Base-by-base conservation (phyloP, 2,888 invertebrate species). In the Nowickia ferox region DNA sequence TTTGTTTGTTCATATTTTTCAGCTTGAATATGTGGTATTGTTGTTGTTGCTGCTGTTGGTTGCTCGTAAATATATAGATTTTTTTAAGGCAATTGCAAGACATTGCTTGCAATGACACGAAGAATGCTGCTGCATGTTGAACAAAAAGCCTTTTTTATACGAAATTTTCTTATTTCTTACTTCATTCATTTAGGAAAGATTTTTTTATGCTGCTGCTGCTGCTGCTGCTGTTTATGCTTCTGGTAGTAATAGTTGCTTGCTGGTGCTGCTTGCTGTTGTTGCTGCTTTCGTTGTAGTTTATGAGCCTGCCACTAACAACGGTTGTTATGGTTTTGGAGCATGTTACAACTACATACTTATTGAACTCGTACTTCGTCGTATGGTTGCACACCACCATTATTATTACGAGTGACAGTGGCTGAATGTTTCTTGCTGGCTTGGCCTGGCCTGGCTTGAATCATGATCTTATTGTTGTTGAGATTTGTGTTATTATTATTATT, bases 71-170 rank as follows among this genome's bases (percentile, higher is more conserved):
- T 78, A 78, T 71, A 71, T 61, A 63, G 61, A 65, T 74, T 71
- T 79, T 75, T 86, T 83, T 79, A 76, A 83, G 86, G 86, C 83
- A 86, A 75, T 79, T 83, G 86, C 81, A 84, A 84, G 77, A 81
- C 81, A 81, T 78, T 82, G 82, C 86, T 78, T 82, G 82, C 86
- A 86, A 86, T 83, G 86, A 86, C 86, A 86, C 76, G 76, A 86
- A 83, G 83, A 76, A 86, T 86, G 79, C 79, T 83, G 79, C 83
- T 86, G 75, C 83, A 66, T 86, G 86, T 86, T 76, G 83, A 76
- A 86, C 79, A 83, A 79, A 80, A 86, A 76, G 55, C n/a, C 46
- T 72, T 84, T 83, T 83, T 71, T 77, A 30, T n/a, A 40, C 48
- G 9, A 77, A 66, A 72, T 66, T 71, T 83, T 78, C 51, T 76